Evolutionary conservation across 2,888 invertebrate species (phyloP).

Genomic region (Drosophila nr. perissopoda): DNA sequence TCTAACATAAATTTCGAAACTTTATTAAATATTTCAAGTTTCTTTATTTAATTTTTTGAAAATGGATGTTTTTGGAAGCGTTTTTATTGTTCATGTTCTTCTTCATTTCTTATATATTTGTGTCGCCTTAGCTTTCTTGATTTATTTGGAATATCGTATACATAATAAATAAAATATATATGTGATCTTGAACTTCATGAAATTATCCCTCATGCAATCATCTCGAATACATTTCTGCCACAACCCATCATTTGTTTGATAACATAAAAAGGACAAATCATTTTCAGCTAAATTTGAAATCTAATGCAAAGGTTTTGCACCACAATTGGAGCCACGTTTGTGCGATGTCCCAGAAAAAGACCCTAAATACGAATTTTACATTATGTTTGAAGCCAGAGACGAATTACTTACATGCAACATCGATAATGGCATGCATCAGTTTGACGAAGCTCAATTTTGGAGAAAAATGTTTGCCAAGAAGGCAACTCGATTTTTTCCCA

Average conservation of each 20-base stretch:
- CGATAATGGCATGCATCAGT: not conserved
- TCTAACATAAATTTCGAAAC: not conserved
- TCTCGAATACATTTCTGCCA: slow-evolving; percentile 23
- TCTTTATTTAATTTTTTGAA: not conserved
- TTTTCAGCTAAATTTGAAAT: not conserved
- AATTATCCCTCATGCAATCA: slow-evolving; percentile 38
- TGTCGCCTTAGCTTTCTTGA: not conserved
- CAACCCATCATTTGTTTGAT: slow-evolving; percentile 33
- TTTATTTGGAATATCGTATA: slow-evolving; percentile 4
- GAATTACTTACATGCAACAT: slow-evolving; percentile 2
- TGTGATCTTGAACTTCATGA: slow-evolving; percentile 29
- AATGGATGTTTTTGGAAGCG: not conserved
- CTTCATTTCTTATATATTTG: not conserved
- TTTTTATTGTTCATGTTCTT: not conserved
- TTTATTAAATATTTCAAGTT: not conserved
- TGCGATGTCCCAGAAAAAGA: too few species aligned
- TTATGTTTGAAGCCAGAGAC: not conserved
- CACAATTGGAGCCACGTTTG: not conserved
- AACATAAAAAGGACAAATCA: not conserved
- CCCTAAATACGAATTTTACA: not conserved
- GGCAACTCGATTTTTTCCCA: not conserved
- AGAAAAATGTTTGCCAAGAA: slow-evolving; percentile 1
- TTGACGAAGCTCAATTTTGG: slow-evolving; percentile 21
- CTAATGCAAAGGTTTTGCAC: too few species aligned
- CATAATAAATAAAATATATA: slow-evolving; percentile 42